Base-by-base conservation (phyloP, 1,140 invertebrate species). In the Cydia pomonella region DNA sequence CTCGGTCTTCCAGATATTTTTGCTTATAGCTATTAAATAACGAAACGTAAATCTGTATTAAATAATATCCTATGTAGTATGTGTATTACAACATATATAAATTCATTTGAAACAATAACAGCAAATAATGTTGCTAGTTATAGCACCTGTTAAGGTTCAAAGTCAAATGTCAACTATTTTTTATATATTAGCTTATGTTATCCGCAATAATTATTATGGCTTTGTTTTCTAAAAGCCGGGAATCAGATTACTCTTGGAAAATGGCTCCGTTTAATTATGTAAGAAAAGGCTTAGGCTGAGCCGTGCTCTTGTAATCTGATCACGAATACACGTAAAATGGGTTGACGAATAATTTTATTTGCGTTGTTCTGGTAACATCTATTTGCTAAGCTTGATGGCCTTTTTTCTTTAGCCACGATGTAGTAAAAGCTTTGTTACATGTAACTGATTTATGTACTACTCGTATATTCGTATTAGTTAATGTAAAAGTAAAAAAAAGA, bases 331-430 rank as follows among this genome's bases (percentile, higher is more conserved):
- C 64, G 29, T 41, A 69, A 69, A 69, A 69, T 69, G 64, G 33
- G 64, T 69, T 69, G 64, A 69, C 29, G 29, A 69, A 69, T 69
- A 69, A 69, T 69, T 69, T 69, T 38, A 69, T 69, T 69, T 69
- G 64, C 64, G 6, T 66, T 66, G 64, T 66, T 66, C 38, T 33
- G 64, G 13, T n/a, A 33, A 18, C 27, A 12, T 33, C 7, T 66
- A 33, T 10, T 29, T 66, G 12, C 29, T 66, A 38, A 66, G 5
- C 64, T 38, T 38, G 16, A 6, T n/a, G 63, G 2, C 25, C 1
- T 4, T 64, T 44, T 44, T 44, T 44, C 10, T 12, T 12, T 44
- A 13, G 29, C 29, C 3, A 29, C 6, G 29, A 29, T 2, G 29
- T 29, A 29, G 3, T 29, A 29, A 29, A 5, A 5, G 29, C 2